Evolutionary conservation across 2,113 vertebrate genomes (phyloP), one percentile per base, ranked within the genome.

Genomic region (Hyperopisus bebe): DNA sequence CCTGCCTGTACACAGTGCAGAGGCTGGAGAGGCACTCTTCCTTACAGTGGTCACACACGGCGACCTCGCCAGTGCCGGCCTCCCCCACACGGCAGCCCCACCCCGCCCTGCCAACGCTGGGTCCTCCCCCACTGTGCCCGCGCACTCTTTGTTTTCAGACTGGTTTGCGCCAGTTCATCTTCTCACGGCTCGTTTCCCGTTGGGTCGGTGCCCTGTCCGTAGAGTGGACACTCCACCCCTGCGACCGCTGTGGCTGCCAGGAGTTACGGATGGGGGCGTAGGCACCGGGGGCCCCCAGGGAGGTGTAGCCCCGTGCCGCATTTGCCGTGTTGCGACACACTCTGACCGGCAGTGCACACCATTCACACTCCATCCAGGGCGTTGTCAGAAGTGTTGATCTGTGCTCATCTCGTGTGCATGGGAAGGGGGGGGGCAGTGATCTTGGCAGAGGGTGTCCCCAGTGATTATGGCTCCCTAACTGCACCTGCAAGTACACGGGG

Each of bases 1-100:
- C 95, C 95, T 95, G 93, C 91, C 92, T 92, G 94, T 94, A 95
- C 94, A 95, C 94, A 94, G 88, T 88, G 92, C 89, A 92, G 92
- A 93, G 88, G 91, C 91, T 91, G 93, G 92, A 94, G 94, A 92
- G 91, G 93, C 86, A 91, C 91, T 91, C 92, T 94, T 95, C 94
- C 94, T 93, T 90, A 89, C 48, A 8, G 50, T 21, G 0, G 7
- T 13, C 62, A 87, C 50, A 46, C 47, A 31, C 24, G 24, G 13
- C 24, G 1, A 2, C 53, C 82, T 48, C 27, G 44, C 74, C 1
- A 31, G 62, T 70, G 62, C 62, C 3, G 35, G 51, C 31, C 87
- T 31, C 80, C 47, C 47, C 70, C 48, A 35, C 48, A 8, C 74
- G 27, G 44, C 77, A 82, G 77, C 77, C 62, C 62, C n/a, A 13